Conservation (phyloP, 2,888 invertebrate genomes). For the Tetrapedia diversipes region DNA sequence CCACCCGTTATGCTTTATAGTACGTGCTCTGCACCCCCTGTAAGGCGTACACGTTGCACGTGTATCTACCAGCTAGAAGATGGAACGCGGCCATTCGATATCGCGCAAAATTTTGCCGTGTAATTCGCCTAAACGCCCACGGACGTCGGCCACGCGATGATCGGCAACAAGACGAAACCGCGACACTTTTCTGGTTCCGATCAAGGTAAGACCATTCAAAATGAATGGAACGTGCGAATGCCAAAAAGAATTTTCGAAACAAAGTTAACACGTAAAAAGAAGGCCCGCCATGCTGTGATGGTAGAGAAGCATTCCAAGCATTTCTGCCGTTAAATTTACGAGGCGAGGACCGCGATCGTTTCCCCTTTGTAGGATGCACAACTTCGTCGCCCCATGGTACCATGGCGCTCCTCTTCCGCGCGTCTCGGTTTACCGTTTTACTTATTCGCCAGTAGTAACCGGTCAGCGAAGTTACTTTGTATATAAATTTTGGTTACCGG, state of each 20-base stretch:
- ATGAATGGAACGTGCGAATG: too few relatives aligned
- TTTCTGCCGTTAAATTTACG: slow-evolving; percentile 75
- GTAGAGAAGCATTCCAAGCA: slow-evolving; percentile 71
- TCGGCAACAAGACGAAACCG: too few relatives aligned
- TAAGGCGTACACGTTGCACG: slow-evolving; percentile 26
- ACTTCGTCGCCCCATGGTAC: slow-evolving; percentile 37
- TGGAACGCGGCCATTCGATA: slow-evolving; percentile 76
- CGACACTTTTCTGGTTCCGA: too few relatives aligned
- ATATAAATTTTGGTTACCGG: slow-evolving; percentile 79
- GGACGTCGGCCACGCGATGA: slow-evolving; percentile 65
- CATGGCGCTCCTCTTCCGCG: slow-evolving; percentile 38
- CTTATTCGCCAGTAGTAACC: slow-evolving; percentile 74
- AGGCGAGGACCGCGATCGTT: slow-evolving; percentile 72
- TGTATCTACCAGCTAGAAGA: slow-evolving; percentile 64
- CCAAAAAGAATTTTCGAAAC: too few relatives aligned
- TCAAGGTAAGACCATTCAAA: slow-evolving; percentile 10
- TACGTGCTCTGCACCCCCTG: slow-evolving; percentile 41
- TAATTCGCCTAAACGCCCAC: slow-evolving; percentile 75
- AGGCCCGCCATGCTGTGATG: too few relatives aligned
- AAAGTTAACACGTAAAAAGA: too few relatives aligned
- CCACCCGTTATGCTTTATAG: slow-evolving; percentile 70
- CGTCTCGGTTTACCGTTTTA: slow-evolving; percentile 75
- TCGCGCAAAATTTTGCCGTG: slow-evolving; percentile 75
- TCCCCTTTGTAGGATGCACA: slow-evolving; percentile 30
- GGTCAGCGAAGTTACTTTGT: slow-evolving; percentile 79